Evolutionary conservation across 2,888 invertebrate species (phyloP).

Genomic region (Apamea anceps): DNA sequence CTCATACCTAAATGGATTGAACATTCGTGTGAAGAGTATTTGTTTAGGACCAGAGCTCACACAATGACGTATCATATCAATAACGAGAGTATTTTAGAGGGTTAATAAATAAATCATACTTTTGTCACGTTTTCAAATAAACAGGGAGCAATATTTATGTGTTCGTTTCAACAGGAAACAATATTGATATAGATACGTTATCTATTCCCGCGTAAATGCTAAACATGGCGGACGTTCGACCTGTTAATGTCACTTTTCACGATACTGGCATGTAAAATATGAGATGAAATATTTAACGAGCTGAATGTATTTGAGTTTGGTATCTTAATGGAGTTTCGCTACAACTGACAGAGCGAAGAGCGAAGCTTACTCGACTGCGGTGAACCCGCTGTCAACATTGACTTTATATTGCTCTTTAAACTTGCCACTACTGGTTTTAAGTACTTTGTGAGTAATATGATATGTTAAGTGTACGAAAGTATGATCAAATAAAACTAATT

Average conservation of each 20-base stretch:
- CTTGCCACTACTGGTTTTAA: background rate
- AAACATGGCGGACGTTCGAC: constrained; percentile 5
- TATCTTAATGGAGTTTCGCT: constrained; percentile 75
- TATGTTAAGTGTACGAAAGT: background rate
- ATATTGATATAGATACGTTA: background rate
- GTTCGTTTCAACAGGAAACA: background rate
- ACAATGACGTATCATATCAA: constrained; percentile 20
- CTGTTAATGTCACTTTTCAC: constrained; percentile 5
- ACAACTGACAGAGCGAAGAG: constrained; percentile 62
- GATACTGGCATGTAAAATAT: constrained; percentile 45
- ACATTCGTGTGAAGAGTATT: constrained; percentile 36
- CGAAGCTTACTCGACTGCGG: constrained; percentile 56
- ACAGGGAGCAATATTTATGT: constrained; percentile 7
- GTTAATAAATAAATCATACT: constrained; percentile 26
- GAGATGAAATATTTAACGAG: constrained; percentile 56
- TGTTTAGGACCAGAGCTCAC: constrained; percentile 43
- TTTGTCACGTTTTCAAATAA: background rate
- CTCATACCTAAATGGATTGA: constrained; percentile 32
- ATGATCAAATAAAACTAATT: background rate
- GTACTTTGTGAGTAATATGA: background rate
- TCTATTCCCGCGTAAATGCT: constrained; percentile 15
- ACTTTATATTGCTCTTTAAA: constrained; percentile 38
- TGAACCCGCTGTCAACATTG: constrained; percentile 54
- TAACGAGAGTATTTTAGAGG: constrained; percentile 17
- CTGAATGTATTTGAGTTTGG: constrained; percentile 63